Conservation (phyloP, 2,888 invertebrate species). For the Drosophila setosimentum region DNA sequence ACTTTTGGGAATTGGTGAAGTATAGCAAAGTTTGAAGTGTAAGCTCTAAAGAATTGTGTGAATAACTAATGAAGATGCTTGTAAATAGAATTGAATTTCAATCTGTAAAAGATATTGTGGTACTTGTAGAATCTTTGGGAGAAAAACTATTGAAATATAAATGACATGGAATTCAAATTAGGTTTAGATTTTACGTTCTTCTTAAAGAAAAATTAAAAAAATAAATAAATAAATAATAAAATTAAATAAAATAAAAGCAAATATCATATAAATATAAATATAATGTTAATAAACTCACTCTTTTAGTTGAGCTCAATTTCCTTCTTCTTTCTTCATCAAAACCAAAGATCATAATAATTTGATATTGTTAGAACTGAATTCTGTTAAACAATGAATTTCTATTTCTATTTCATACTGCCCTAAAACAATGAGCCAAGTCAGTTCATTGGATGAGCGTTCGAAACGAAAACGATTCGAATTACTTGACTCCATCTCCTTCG, state of each 20-base stretch:
- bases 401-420: slow-evolving; percentile 9
- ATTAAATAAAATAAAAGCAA: not conserved
- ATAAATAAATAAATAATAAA: not conserved
- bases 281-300: not conserved
- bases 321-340: not conserved
- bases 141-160: not conserved
- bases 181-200: not conserved
- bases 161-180: not conserved
- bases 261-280: not conserved
- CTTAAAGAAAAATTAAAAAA: not conserved
- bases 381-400: slow-evolving; percentile 34
- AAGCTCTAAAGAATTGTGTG: slow-evolving; percentile 41
- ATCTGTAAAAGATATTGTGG: slow-evolving; percentile 45
- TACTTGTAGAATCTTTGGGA: slow-evolving; percentile 8
- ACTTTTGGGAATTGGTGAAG: slow-evolving; percentile 31
- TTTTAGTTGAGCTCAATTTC: not conserved
- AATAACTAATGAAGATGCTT: slow-evolving; percentile 58
- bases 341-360: slow-evolving; percentile 16
- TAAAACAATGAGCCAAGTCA: slow-evolving; percentile 10
- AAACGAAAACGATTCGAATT: slow-evolving; percentile 41
- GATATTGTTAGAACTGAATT: slow-evolving; percentile 28
- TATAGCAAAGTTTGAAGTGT: slow-evolving; percentile 44
- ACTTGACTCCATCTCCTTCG: slow-evolving; percentile 30
- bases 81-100: slow-evolving; percentile 28
- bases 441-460: slow-evolving; percentile 10